A percentile compares a stretch with the other conserved stretches of the same genome.
Conservation (phyloP, 2,113 vertebrate genomes). For the Hemiscyllium ocellatum region DNA sequence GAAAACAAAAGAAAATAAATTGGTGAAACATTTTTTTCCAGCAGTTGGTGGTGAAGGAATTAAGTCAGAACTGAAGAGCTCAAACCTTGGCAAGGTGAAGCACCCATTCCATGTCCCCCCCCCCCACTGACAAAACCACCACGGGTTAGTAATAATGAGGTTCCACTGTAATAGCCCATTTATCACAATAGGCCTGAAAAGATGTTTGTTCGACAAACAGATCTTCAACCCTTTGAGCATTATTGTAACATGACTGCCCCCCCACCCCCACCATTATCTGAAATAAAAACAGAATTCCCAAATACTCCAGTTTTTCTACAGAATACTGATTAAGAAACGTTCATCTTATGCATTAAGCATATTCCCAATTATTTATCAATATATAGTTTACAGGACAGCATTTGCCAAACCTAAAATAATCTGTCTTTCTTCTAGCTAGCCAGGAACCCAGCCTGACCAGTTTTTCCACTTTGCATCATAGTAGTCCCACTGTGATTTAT, state of each 20-base stretch:
- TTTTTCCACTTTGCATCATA: not conserved
- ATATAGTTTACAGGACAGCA: conserved; percentile 35
- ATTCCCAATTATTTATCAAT: conserved; percentile 35
- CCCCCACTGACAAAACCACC: not conserved
- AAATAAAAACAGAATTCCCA: conserved; percentile 27
- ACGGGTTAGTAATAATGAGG: conserved; percentile 34
- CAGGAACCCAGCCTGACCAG: conserved; percentile 37
- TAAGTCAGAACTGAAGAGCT: conserved; percentile 1
- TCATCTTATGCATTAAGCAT: conserved; percentile 27
- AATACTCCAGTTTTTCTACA: conserved; percentile 31
- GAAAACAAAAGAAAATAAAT: conserved; percentile 7
- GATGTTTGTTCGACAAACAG: conserved; percentile 31
- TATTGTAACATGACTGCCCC: not conserved
- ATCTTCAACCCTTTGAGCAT: conserved; percentile 31
- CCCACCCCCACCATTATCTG: not conserved
- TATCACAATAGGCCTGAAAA: not conserved
- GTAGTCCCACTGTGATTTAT: conserved; percentile 11
- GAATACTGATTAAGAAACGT: conserved; percentile 36
- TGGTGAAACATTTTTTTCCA: not conserved
- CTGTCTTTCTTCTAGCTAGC: conserved; percentile 23
- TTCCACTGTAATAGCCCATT: conserved; percentile 30
- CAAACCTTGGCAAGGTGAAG: not conserved
- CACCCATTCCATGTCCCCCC: not conserved
- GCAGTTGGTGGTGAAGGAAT: conserved; percentile 38
- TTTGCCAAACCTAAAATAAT: conserved; percentile 36